A percentile compares a stretch with the other conserved stretches of the same genome.
Conservation (phyloP, 2,888 invertebrate species). For the Oligia latruncula region DNA sequence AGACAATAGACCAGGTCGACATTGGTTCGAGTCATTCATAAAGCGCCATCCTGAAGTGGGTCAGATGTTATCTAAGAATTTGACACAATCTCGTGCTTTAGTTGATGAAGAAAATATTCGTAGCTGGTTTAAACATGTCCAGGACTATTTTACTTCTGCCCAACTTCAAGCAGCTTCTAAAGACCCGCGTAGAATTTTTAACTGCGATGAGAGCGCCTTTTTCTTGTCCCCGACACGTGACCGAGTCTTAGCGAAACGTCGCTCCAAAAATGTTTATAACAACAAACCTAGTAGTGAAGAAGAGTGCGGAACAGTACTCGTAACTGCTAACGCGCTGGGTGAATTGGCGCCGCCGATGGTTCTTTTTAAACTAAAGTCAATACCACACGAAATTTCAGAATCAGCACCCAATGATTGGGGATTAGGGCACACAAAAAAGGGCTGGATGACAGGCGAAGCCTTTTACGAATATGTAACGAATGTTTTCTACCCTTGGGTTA, state of each 20-base stretch:
- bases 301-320: neutral
- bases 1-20: conserved; percentile 14
- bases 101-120: conserved; percentile 6
- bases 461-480: conserved; percentile 6
- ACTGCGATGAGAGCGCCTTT: neutral
- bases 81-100: conserved; percentile 1
- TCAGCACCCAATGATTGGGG: neutral
- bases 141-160: conserved; percentile 8
- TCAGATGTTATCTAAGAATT: neutral
- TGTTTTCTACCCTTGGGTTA: conserved; percentile 6
- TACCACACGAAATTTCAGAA: neutral
- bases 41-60: conserved; percentile 5
- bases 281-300: neutral
- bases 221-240: neutral
- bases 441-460: neutral
- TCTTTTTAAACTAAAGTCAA: conserved; percentile 4
- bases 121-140: conserved; percentile 28
- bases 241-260: neutral
- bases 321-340: conserved; percentile 4
- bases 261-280: neutral
- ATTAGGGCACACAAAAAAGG: neutral
- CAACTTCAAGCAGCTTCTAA: neutral
- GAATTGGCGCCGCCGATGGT: conserved; percentile 7
- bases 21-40: conserved; percentile 14
- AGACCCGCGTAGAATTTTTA: conserved; percentile 1